Evolutionary conservation across 2,113 vertebrate species (phyloP).

Genomic region (Engystomops pustulosus): DNA sequence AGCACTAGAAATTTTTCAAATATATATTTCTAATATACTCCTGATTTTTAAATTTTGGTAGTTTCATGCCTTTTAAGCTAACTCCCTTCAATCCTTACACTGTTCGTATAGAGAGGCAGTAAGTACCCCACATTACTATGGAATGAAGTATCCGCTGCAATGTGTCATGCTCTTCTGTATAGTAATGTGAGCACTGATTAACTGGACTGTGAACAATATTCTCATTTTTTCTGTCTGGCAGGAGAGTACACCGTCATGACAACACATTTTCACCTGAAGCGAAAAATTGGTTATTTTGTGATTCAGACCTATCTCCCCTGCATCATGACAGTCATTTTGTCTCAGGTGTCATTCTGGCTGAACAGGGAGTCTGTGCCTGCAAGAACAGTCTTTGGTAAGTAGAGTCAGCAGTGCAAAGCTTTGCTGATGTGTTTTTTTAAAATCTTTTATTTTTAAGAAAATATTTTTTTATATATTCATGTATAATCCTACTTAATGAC

Average conservation of each 20-base stretch:
- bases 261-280: slow-evolving; percentile 97
- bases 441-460: too few relatives aligned
- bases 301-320: slow-evolving; percentile 98
- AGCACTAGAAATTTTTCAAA: too few relatives aligned
- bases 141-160: neutral
- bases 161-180: neutral
- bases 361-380: slow-evolving; percentile 98
- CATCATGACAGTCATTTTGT: slow-evolving; percentile 99
- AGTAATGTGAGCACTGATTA: neutral
- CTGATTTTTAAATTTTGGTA: too few relatives aligned
- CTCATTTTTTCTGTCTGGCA: slow-evolving; percentile 64
- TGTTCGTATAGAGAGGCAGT: too few relatives aligned
- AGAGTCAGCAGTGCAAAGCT: slow-evolving; percentile 3
- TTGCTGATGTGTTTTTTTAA: too few relatives aligned
- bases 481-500: too few relatives aligned
- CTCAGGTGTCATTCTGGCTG: slow-evolving; percentile 98
- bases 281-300: slow-evolving; percentile 99
- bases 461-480: too few relatives aligned
- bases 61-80: too few relatives aligned
- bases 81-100: too few relatives aligned
- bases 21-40: too few relatives aligned
- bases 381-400: slow-evolving; percentile 96
- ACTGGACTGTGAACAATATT: slow-evolving; percentile 10
- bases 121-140: too few relatives aligned
- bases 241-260: slow-evolving; percentile 99